Percentiles rank a stretch among this genome's conserved stretches.
phyloP scores from a whole-genome alignment of 2,888 invertebrate species.

The Liodrosophila aerea region DNA sequence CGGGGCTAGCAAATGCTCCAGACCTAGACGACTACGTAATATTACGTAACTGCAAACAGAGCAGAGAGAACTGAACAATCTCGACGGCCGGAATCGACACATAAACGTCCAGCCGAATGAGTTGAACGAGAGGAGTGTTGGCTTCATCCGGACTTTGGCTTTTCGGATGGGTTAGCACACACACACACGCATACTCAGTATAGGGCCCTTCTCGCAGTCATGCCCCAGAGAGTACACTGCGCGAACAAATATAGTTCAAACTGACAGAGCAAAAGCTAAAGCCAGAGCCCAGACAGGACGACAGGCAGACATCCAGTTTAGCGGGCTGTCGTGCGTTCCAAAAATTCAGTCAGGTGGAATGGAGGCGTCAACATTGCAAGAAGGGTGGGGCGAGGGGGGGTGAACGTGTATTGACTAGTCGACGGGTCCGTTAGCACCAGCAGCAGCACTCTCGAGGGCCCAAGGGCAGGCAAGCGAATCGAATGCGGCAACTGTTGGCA shows the following conservation, averaged over 20 bases:
- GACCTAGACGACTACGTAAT: conserved; percentile 2
- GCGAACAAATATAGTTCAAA: conserved; percentile 25
- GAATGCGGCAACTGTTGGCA: conserved; percentile 23
- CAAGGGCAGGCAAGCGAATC: conserved; percentile 26
- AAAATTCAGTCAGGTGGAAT: conserved; percentile 62
- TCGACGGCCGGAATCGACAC: conserved; percentile 45
- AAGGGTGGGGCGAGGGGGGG: no score
- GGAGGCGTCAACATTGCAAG: conserved; percentile 31
- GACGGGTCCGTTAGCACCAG: conserved; percentile 27
- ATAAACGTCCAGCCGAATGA: conserved; percentile 52
- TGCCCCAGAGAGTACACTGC: neutral
- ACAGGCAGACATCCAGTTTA: conserved; percentile 40
- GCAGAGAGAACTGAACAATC: conserved; percentile 37
- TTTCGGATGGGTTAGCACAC: conserved; percentile 17
- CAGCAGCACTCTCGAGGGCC: neutral
- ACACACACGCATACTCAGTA: no score
- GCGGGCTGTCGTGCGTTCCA: conserved; percentile 53
- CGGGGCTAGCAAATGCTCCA: conserved; percentile 37
- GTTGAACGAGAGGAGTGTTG: conserved; percentile 35
- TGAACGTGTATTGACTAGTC: conserved; percentile 26
- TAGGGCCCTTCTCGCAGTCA: neutral
- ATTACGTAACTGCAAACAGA: conserved; percentile 28
- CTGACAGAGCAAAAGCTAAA: conserved; percentile 6
- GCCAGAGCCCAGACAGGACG: neutral
- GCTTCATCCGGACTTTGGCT: conserved; percentile 35